phyloP scores from a whole-genome alignment of 2,113 vertebrate species.

The Chaetops frenatus region DNA sequence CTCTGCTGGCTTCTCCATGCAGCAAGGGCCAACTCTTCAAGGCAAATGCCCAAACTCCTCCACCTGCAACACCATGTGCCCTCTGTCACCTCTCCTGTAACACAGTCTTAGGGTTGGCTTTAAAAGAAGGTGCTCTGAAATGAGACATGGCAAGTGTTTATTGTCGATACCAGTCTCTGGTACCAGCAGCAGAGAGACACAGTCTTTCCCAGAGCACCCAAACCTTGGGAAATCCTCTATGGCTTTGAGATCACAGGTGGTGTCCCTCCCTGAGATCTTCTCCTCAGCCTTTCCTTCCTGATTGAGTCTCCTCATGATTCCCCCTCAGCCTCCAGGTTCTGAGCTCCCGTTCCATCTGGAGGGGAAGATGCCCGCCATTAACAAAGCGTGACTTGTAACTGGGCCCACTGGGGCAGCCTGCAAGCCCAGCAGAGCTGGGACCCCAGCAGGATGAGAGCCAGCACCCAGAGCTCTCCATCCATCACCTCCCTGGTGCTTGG shows the following conservation, averaged over 20 bases:
- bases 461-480: rapidly evolving
- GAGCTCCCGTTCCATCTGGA: not conserved
- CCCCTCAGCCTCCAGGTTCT: not conserved
- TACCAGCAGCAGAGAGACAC: not conserved
- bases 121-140: not conserved
- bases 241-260: not conserved
- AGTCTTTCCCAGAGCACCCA: not conserved
- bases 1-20: not conserved
- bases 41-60: not conserved
- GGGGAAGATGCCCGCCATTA: not conserved
- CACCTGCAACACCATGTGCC: rapidly evolving
- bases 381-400: rapidly evolving
- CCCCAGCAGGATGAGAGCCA: not conserved
- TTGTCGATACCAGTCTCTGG: rapidly evolving
- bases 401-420: not conserved
- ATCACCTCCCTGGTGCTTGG: not conserved
- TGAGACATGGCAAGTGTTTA: not conserved
- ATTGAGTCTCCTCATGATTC: rapidly evolving
- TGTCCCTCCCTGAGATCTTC: not conserved
- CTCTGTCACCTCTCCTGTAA: not conserved
- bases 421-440: not conserved
- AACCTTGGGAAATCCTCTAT: not conserved
- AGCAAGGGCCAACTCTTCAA: not conserved
- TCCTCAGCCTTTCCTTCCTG: not conserved
- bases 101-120: not conserved